Percentiles rank a stretch among this genome's conserved stretches.
phyloP scores from a whole-genome alignment of 2,113 vertebrate genomes.

The Nestor notabilis region DNA sequence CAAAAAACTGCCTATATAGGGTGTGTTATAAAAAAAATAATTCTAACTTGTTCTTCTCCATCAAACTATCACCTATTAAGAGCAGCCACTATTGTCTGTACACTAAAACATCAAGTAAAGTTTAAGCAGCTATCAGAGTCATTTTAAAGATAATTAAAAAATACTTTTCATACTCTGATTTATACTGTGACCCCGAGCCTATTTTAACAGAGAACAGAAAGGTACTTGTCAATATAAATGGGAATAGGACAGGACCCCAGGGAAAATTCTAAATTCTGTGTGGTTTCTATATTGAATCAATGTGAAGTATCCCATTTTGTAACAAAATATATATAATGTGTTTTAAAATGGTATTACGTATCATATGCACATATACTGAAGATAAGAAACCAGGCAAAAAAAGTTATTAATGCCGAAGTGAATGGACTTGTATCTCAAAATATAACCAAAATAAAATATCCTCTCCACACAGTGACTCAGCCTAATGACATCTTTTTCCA shows the following conservation, averaged over 20 bases:
- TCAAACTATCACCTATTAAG: neutral
- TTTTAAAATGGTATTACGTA: neutral
- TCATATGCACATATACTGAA: neutral
- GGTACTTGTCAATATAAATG: neutral
- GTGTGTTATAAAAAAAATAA: neutral
- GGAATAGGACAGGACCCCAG: constrained; percentile 10
- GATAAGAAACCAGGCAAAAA: neutral
- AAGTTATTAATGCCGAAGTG: neutral
- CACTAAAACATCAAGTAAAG: neutral
- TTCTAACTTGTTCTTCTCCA: neutral
- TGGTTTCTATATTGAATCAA: neutral
- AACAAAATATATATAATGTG: neutral
- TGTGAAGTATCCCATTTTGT: neutral
- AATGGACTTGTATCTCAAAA: neutral
- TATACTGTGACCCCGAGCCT: neutral
- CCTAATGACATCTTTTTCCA: neutral
- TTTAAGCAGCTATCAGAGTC: neutral
- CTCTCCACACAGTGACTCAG: neutral
- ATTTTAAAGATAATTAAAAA: neutral
- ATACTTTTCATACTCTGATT: neutral
- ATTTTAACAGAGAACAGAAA: constrained; percentile 1
- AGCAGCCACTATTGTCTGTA: neutral
- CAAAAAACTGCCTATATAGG: neutral
- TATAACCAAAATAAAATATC: neutral
- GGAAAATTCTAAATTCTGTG: neutral